Evolutionary conservation across 2,113 vertebrate species (phyloP), one percentile per base, ranked within the genome.

Genomic region (Macaca nemestrina): DNA sequence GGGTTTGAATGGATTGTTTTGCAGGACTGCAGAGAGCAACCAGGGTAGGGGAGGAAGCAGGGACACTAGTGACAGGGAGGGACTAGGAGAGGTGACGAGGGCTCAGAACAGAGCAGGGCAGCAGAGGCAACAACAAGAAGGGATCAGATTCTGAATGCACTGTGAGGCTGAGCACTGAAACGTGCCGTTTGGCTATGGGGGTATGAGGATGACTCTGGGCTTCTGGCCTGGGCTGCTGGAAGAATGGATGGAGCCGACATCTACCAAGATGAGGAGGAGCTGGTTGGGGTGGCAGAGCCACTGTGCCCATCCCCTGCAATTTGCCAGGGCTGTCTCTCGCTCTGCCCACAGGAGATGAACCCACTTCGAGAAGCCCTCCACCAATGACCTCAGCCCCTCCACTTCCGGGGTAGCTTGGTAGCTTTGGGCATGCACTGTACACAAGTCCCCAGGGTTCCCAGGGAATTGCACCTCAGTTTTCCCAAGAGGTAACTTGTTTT

Each of bases 261-360:
- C 27, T 11, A 6, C 67, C 40, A 16, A 25, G 72, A 82, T 3
- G 17, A 35, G 9, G n/a, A 64, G 43, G 16, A 6, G 27, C 90
- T 2, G 11, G 27, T 25, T 0, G 52, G 2, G 4, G 16, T 9
- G 0, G 70, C 67, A 43, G 70, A 10, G 8, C 30, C 2, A 0
- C 2, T 8, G 5, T 16, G 35, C 45, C 17, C 5, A n/a, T 32
- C 3, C 50, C 2, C 25, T 1, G 10, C 30, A n/a, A 16, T 8
- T 6, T 40, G 7, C 67, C 35, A 3, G 30, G 16, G 30, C 8
- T 20, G 50, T 73, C 38, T 68, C 17, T 22, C 32, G 72, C 52
- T 43, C 92, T 88, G 52, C 50, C 48, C 5, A 27, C 22, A 3
- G 30, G 90, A 38, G 40, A n/a, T 35, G 32, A 35, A n/a, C 32